Base-by-base conservation (phyloP, 2,113 vertebrate genomes). In the Eulemur rufifrons region DNA sequence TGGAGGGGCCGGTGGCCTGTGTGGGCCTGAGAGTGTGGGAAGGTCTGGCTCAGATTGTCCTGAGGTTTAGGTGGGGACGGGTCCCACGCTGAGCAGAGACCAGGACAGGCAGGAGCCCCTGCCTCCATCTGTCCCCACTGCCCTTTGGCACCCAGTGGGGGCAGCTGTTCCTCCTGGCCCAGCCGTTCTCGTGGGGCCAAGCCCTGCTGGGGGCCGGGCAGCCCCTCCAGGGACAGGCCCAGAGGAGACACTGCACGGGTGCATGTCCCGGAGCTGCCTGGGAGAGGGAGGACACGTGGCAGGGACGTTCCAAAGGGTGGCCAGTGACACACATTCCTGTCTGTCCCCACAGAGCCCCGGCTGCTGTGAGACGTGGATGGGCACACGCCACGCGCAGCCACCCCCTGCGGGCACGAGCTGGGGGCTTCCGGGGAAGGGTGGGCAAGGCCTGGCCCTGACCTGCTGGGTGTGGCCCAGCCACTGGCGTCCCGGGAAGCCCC, bases 171-270 rank as follows among this genome's bases (percentile, higher is more conserved):
- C 47, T 56, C 5, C 39, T 0, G 3, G 11, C 69, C 37, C 1
- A 2, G 12, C n/a, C 32, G 32, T 32, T 61, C 10, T 34, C 9
- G 0, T 0, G 4, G 42, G 20, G 2, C 29, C 63, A 25, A 45
- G 64, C 34, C 21, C 64, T 6, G 12, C n/a, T 29, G 4, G 9
- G 18, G 18, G 59, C 61, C 1, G 0, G 1, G 25, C 23, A 34
- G 6, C 18, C 6, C 3, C 29, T 34, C 15, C 45, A 39, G 32
- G 17, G 32, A 15, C 20, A 37, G 64, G 21, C 3, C 25, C 18
- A 42, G 34, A 32, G 68, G 39, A 17, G 23, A 9, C 10, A 2
- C 52, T 59, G 42, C 42, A 34, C 0, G 20, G 45, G 6, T 1
- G 4, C 56, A 23, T 37, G 76, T 10, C 25, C 63, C 42, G 0